Base-by-base conservation (phyloP, 2,797 vertebrate genomes). In the Dicrostonyx torquatus region DNA sequence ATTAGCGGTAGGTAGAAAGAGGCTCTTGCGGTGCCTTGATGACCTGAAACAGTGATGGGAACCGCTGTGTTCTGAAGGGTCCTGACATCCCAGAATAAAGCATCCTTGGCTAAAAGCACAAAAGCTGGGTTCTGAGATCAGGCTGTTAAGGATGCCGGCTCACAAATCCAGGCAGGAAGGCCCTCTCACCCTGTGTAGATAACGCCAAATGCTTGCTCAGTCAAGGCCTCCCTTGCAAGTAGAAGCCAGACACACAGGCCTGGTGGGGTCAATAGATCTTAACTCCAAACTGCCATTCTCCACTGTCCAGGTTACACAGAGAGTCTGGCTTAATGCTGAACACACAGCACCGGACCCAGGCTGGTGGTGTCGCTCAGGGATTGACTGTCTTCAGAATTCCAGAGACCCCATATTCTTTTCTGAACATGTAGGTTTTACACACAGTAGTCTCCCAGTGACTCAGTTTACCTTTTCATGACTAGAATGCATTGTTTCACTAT, bases 121-220 rank as follows among this genome's bases (percentile, higher is more conserved):
- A 34, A 72, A 73, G 50, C 37, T 75, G 50, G 8, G 17, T 53
- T 40, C 48, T 40, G 37, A 43, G 50, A 58, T 60, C 37, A 45
- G 53, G 3, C 37, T 24, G 26, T 24, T 43, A 24, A 73, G 37
- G 48, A 50, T 20, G 3, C 50, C 13, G 24, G 24, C 24, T 55
- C 26, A 50, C n/a, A 26, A 0, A 0, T 20, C 78, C 29, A 1
- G 45, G 0, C 0, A 1, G 55, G 82, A 43, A 48, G 48, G 48
- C n/a, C 55, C 45, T 10, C 29, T 14, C 0, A 9, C 29, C n/a
- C 17, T 11, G 3, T 12, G 24, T 1, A 2, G 17, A 10, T 53
- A 14, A 72, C 6, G 6, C 62, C 43, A 85, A 5, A 37, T 40
- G n/a, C 48, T 72, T 72, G 7, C 48, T 72, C 24, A 31, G 11